phyloP scores from a whole-genome alignment of 2,888 invertebrate species.

The Junonia oenone region DNA sequence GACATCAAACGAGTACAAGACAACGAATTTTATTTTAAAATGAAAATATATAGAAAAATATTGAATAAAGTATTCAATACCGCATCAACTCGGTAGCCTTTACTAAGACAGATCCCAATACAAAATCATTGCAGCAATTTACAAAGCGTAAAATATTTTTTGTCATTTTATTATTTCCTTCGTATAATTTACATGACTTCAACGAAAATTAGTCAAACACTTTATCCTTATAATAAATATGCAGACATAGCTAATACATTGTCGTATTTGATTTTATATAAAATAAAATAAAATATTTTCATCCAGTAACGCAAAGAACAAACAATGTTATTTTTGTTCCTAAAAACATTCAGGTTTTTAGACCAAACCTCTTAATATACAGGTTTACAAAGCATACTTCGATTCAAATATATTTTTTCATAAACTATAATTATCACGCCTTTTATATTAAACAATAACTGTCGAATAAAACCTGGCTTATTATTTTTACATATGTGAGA shows the following conservation, averaged over 20 bases:
- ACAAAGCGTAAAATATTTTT: conserved; percentile 42
- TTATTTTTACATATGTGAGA: too few species aligned
- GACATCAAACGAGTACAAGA: background rate
- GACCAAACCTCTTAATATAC: background rate
- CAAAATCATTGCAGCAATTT: conserved; percentile 31
- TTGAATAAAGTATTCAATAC: conserved; percentile 5
- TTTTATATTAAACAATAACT: background rate
- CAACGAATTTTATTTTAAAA: background rate
- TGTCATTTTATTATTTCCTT: conserved; percentile 15
- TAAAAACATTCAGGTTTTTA: background rate
- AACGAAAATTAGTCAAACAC: conserved; percentile 1
- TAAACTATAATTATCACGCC: background rate
- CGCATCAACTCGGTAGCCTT: background rate
- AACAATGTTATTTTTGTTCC: background rate
- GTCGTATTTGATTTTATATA: background rate
- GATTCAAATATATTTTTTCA: background rate
- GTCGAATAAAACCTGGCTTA: too few species aligned
- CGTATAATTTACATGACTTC: conserved; percentile 7
- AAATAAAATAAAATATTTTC: conserved; percentile 3
- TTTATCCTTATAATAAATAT: conserved; percentile 13
- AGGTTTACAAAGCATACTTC: too few species aligned
- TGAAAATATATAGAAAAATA: background rate
- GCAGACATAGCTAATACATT: conserved; percentile 9
- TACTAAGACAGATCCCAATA: background rate
- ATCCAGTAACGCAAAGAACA: background rate